These are phyloP conservation scores for Athripsodes cinereus DNA, from an alignment of 2,888 invertebrate genomes.

Conservation along the genomic window DNA sequence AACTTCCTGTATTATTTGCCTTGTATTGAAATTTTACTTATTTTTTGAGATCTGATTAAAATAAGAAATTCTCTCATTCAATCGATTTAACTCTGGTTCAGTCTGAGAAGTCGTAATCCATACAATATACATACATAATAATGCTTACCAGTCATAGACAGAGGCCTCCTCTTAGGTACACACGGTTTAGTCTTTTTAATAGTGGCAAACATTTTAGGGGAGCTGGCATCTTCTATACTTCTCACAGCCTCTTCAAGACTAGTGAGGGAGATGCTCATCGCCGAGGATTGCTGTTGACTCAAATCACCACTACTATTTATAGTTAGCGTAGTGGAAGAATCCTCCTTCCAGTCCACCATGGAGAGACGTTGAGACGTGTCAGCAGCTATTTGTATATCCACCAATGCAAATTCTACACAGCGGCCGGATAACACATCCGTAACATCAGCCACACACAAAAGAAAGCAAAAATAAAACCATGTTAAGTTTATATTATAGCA, in stretches of 20 bases:
- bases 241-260: slow-evolving; percentile 46
- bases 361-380: slow-evolving; percentile 1
- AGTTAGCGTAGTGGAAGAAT: background rate
- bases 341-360: slow-evolving; percentile 2
- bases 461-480: background rate
- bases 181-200: slow-evolving; percentile 45
- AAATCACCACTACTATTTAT: background rate
- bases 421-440: background rate
- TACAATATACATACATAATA: too few species aligned
- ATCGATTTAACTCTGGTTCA: too few species aligned
- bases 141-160: slow-evolving; percentile 55
- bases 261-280: slow-evolving; percentile 37
- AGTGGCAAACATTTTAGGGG: slow-evolving; percentile 41
- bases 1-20: too few species aligned
- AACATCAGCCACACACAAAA: slow-evolving; percentile 1
- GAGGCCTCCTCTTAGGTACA: slow-evolving; percentile 50
- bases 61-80: too few species aligned
- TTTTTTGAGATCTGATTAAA: too few species aligned
- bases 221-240: slow-evolving; percentile 43
- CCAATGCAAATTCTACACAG: slow-evolving; percentile 44
- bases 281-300: slow-evolving; percentile 35
- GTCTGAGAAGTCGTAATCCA: too few species aligned
- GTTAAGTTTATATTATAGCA: background rate
- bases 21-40: too few species aligned
- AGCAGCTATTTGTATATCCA: slow-evolving; percentile 30